Conservation (phyloP, 1,140 invertebrate genomes). For the Lutraria rhynchaena region DNA sequence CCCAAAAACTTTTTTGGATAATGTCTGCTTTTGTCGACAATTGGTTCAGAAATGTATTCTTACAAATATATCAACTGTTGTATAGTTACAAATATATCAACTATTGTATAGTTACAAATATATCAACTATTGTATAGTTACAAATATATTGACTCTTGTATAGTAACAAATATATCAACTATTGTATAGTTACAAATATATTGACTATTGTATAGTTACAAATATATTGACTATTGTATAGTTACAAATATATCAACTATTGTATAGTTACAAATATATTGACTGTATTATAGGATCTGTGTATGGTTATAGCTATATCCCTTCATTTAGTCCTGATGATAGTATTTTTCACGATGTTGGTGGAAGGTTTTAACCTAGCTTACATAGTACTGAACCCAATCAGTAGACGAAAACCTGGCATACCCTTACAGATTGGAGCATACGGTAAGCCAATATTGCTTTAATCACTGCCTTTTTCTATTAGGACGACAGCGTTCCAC, state of each 20-base stretch:
- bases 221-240: too few relatives aligned
- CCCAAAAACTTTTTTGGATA: too few relatives aligned
- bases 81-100: too few relatives aligned
- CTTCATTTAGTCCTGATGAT: constrained; percentile 6
- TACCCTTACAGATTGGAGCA: background rate
- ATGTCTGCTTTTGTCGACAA: background rate
- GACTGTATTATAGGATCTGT: background rate
- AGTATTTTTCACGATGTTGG: constrained; percentile 37
- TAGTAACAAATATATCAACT: too few relatives aligned
- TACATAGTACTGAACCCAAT: background rate
- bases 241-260: too few relatives aligned
- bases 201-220: too few relatives aligned
- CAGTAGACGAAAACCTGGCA: background rate
- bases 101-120: too few relatives aligned
- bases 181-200: too few relatives aligned
- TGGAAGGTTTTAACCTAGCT: constrained; percentile 12
- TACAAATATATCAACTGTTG: background rate
- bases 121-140: too few relatives aligned
- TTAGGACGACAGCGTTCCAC: too few relatives aligned
- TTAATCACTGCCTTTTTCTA: too few relatives aligned
- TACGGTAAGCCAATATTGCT: background rate
- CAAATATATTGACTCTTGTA: too few relatives aligned
- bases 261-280: background rate
- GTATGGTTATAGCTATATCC: constrained; percentile 6
- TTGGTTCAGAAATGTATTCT: background rate